Conservation (phyloP, 2,888 invertebrate species). For the Zygogramma bicolorata region DNA sequence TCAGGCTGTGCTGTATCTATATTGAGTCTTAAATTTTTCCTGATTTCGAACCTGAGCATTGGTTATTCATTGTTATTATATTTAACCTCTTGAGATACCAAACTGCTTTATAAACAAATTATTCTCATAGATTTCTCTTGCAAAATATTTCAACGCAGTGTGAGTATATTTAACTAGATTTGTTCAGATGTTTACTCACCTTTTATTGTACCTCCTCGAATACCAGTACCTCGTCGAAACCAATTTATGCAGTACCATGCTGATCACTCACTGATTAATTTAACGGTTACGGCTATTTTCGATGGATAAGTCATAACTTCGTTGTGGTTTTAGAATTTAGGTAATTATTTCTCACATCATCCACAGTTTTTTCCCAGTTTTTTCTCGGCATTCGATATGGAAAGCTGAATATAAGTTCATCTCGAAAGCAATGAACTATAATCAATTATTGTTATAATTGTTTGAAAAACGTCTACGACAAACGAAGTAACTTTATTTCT, state of each 20-base stretch:
- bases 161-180: too few species aligned
- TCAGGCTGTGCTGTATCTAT: too few species aligned
- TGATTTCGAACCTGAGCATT: too few species aligned
- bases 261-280: constrained; percentile 33
- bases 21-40: too few species aligned
- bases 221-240: constrained; percentile 64
- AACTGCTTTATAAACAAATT: too few species aligned
- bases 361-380: neutral
- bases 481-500: too few species aligned
- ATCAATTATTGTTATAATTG: neutral
- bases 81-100: too few species aligned
- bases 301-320: neutral
- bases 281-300: neutral
- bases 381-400: neutral
- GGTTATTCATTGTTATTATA: too few species aligned
- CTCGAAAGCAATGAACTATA: neutral
- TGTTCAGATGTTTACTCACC: constrained; percentile 60
- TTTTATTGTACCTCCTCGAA: constrained; percentile 59
- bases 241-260: constrained; percentile 65
- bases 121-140: too few species aligned
- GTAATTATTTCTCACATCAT: neutral
- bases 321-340: neutral
- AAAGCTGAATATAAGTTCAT: neutral
- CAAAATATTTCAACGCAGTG: too few species aligned
- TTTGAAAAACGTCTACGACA: neutral